These are phyloP conservation scores for Albula glossodonta DNA, from an alignment of 2,113 vertebrate genomes.

Conservation along the genomic window DNA sequence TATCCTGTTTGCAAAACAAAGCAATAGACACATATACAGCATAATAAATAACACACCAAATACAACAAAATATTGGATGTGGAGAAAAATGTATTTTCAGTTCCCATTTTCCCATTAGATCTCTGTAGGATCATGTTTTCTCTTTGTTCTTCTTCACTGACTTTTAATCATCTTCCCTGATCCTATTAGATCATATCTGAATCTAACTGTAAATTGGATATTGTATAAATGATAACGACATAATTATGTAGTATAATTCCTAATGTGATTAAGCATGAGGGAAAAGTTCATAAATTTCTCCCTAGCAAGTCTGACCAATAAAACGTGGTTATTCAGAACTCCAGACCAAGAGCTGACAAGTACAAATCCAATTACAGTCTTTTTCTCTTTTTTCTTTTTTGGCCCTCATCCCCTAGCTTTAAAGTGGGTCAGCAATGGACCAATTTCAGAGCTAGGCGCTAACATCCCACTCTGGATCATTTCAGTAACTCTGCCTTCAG, in stretches of 20 bases:
- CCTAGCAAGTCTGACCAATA: neutral
- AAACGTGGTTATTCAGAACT: neutral
- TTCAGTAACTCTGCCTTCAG: neutral
- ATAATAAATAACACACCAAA: too few species aligned
- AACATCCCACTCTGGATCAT: neutral
- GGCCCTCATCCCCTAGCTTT: neutral
- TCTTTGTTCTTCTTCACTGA: too few species aligned
- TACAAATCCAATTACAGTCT: neutral
- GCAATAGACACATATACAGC: too few species aligned
- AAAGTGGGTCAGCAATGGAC: slow-evolving; percentile 9
- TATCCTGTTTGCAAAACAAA: too few species aligned
- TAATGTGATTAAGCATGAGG: neutral
- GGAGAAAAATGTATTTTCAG: too few species aligned
- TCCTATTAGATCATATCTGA: too few species aligned
- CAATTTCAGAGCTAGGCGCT: neutral
- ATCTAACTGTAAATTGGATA: too few species aligned
- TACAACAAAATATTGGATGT: too few species aligned
- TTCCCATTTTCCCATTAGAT: too few species aligned
- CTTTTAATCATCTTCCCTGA: too few species aligned
- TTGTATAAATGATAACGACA: neutral
- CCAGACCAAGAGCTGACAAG: neutral
- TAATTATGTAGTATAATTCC: neutral
- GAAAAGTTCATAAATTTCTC: neutral
- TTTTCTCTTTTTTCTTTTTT: too few species aligned
- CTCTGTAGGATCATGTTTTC: too few species aligned